Base-by-base conservation (phyloP, 2,113 vertebrate species). In the Malurus melanocephalus region DNA sequence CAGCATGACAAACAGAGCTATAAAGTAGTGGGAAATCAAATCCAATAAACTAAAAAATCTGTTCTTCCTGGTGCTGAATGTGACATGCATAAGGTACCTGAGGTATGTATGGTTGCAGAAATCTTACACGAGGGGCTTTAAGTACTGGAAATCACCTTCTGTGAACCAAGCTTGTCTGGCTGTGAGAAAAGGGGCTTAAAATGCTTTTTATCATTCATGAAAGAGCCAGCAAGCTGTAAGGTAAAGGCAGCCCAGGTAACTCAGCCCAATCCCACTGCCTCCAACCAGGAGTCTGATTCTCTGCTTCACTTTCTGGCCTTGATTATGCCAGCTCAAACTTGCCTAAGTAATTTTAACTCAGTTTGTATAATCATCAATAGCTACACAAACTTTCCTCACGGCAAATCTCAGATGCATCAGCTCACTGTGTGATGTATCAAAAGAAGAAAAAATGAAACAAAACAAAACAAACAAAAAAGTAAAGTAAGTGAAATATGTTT, bases 101-200 rank as follows among this genome's bases (percentile, higher is more conserved):
- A 73, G 46, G 26, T 38, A 11, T 6, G 5, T 21, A 7, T 60
- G 33, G 16, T 79, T 85, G 33, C 38, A 65, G 77, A 92, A 85
- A 40, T 66, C 28, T 59, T 27, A 42, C 32, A 20, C 5, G 9
- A 9, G 4, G 23, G 16, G 19, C 7, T 52, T 10, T 33, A 57
- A 42, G 5, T 45, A 26, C 16, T 81, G 59, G 17, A 78, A 80
- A 49, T 42, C 15, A 21, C 18, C n/a, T 78, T 61, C 19, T 42
- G 32, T 61, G 64, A 69, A 38, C 12, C 5, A 56, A 8, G 4
- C 4, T 62, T 4, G 0, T 14, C 12, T 1, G 2, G 4, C 40
- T 69, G 13, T 11, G 16, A 38, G 24, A 55, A 55, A 35, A 68
- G 8, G 6, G 16, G 6, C 53, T 69, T 61, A 42, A 83, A 85